Evolutionary conservation across 2,888 invertebrate species (phyloP).

Genomic region (Smittia aterrima): DNA sequence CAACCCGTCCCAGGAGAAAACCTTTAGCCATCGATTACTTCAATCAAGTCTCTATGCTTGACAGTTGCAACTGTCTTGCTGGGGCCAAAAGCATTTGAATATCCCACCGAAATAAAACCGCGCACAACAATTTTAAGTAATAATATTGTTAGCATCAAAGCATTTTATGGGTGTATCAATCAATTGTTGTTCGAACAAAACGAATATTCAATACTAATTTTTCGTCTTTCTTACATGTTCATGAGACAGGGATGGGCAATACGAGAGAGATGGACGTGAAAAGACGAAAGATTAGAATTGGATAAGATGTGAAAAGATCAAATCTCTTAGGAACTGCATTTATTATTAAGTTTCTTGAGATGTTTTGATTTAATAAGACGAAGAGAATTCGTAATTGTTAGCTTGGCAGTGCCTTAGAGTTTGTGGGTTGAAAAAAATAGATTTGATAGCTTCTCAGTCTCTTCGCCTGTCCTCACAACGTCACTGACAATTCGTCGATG

Average conservation of each 20-base stretch:
- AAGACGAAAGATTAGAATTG: slow-evolving; percentile 23
- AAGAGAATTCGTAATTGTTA: slow-evolving; percentile 6
- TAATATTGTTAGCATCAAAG: slow-evolving; percentile 27
- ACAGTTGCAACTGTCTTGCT: too few relatives aligned
- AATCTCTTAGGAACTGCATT: slow-evolving; percentile 29
- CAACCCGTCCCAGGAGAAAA: neutral
- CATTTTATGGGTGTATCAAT: slow-evolving; percentile 31
- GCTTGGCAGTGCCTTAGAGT: too few relatives aligned
- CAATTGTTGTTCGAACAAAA: slow-evolving; percentile 31
- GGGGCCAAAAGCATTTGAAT: neutral
- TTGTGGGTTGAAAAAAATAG: too few relatives aligned
- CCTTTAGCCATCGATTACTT: too few relatives aligned
- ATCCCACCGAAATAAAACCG: slow-evolving; percentile 1
- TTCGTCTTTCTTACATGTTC: neutral
- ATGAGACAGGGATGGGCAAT: slow-evolving; percentile 35
- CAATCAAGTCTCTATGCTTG: too few relatives aligned
- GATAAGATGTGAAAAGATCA: slow-evolving; percentile 31
- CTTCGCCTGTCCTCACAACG: too few relatives aligned
- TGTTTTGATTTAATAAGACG: slow-evolving; percentile 40
- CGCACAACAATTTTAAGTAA: slow-evolving; percentile 16
- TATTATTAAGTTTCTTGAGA: neutral
- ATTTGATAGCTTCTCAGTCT: too few relatives aligned
- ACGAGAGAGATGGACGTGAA: slow-evolving; percentile 22
- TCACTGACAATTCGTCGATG: too few relatives aligned
- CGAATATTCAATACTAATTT: slow-evolving; percentile 17